Conservation (phyloP, 2,797 vertebrate genomes). For the Neosilurus hyrtlii region DNA sequence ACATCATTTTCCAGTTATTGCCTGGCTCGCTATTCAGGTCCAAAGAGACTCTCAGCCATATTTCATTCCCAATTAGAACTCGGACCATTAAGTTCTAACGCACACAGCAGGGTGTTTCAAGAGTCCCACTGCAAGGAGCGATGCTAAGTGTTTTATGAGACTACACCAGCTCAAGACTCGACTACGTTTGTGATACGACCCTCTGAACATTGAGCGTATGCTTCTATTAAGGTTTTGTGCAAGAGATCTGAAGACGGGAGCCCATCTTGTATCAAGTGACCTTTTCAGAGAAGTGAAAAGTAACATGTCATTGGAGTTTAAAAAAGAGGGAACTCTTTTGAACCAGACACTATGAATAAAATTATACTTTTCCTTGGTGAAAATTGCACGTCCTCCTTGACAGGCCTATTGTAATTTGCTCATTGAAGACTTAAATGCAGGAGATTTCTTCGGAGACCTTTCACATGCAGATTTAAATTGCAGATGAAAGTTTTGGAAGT, state of each 20-base stretch:
- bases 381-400: slow-evolving; percentile 43
- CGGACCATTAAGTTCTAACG: slow-evolving; percentile 35
- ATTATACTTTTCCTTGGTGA: slow-evolving; percentile 22
- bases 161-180: neutral
- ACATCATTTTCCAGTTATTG: slow-evolving; percentile 23
- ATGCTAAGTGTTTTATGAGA: neutral
- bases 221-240: slow-evolving; percentile 33
- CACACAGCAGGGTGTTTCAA: slow-evolving; percentile 15
- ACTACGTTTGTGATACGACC: slow-evolving; percentile 27
- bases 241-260: slow-evolving; percentile 36
- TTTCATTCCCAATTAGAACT: slow-evolving; percentile 45
- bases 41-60: slow-evolving; percentile 24
- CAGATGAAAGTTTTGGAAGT: slow-evolving; percentile 40
- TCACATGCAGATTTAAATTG: slow-evolving; percentile 46
- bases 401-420: slow-evolving; percentile 43
- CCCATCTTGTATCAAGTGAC: slow-evolving; percentile 37
- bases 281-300: slow-evolving; percentile 38
- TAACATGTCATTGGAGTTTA: slow-evolving; percentile 33
- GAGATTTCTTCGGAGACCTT: slow-evolving; percentile 43
- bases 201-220: neutral
- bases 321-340: slow-evolving; percentile 27
- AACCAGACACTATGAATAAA: slow-evolving; percentile 47
- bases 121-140: slow-evolving; percentile 21
- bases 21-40: slow-evolving; percentile 23
- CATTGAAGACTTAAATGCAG: slow-evolving; percentile 33